These are phyloP conservation scores for Trichomalopsis sarcophagae DNA, from an alignment of 1,140 invertebrate genomes.

Conservation along the genomic window DNA sequence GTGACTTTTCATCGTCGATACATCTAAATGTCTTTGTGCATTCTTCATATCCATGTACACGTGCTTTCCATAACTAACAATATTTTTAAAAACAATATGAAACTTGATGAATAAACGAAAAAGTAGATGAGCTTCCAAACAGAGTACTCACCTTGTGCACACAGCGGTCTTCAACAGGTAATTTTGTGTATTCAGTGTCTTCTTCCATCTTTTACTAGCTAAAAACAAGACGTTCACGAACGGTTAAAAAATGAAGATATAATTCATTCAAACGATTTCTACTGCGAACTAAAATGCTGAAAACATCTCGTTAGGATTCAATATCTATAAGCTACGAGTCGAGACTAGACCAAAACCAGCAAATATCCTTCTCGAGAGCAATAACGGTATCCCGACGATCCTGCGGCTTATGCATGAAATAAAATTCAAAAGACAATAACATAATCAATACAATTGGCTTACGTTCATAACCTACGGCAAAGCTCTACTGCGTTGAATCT, in stretches of 20 bases:
- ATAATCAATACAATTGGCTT: slow-evolving; percentile 37
- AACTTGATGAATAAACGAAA: background rate
- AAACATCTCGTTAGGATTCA: background rate
- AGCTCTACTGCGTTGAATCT: slow-evolving; percentile 10
- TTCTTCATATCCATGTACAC: slow-evolving; percentile 95
- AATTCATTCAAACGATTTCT: background rate
- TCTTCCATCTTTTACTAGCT: slow-evolving; percentile 81
- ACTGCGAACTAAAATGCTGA: background rate
- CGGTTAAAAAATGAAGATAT: background rate
- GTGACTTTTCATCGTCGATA: slow-evolving; percentile 92
- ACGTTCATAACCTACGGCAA: slow-evolving; percentile 36
- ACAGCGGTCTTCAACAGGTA: slow-evolving; percentile 93
- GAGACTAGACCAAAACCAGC: no score
- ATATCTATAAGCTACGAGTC: background rate
- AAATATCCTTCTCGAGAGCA: background rate
- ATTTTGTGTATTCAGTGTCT: slow-evolving; percentile 93
- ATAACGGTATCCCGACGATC: slow-evolving; percentile 4
- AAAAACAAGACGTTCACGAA: slow-evolving; percentile 9
- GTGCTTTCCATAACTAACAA: slow-evolving; percentile 87
- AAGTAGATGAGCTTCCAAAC: background rate
- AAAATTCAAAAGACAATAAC: slow-evolving; percentile 30
- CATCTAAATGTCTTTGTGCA: slow-evolving; percentile 90
- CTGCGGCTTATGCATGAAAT: background rate
- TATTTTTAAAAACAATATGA: slow-evolving; percentile 42
- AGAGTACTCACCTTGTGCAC: slow-evolving; percentile 85